phyloP scores from a whole-genome alignment of 1,140 invertebrate species.

The Acromyrmex heyeri region DNA sequence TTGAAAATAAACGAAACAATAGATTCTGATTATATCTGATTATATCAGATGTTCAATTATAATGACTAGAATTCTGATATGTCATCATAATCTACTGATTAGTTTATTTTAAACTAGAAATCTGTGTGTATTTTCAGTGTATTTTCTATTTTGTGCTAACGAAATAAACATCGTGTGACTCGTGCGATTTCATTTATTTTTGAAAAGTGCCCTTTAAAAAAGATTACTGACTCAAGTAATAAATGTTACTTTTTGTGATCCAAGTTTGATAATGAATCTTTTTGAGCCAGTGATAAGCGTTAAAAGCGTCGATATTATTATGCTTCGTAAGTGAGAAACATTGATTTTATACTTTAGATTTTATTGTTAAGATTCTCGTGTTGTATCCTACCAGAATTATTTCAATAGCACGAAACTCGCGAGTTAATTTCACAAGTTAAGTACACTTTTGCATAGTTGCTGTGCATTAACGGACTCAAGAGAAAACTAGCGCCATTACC shows the following conservation, averaged over 20 bases:
- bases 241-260: background rate
- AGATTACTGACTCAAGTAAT: too few species aligned
- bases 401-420: conserved; percentile 3
- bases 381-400: conserved; percentile 1
- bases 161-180: too few species aligned
- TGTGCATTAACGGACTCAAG: conserved; percentile 25
- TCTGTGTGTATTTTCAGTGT: too few species aligned
- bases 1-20: too few species aligned
- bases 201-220: too few species aligned
- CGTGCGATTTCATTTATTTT: too few species aligned
- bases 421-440: background rate
- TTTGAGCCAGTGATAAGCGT: background rate
- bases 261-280: background rate
- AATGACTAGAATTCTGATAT: too few species aligned
- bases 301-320: background rate
- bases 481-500: conserved; percentile 56
- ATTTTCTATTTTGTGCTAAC: too few species aligned
- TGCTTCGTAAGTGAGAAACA: background rate
- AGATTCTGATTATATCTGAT: too few species aligned
- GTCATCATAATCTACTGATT: too few species aligned
- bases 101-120: too few species aligned
- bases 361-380: background rate
- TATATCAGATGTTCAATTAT: too few species aligned
- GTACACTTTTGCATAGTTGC: conserved; percentile 5
- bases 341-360: background rate